A percentile compares a stretch with the other conserved stretches of the same genome.
phyloP scores from a whole-genome alignment of 92 coral and sea anemone genomes.

The Porites cylindrica region DNA sequence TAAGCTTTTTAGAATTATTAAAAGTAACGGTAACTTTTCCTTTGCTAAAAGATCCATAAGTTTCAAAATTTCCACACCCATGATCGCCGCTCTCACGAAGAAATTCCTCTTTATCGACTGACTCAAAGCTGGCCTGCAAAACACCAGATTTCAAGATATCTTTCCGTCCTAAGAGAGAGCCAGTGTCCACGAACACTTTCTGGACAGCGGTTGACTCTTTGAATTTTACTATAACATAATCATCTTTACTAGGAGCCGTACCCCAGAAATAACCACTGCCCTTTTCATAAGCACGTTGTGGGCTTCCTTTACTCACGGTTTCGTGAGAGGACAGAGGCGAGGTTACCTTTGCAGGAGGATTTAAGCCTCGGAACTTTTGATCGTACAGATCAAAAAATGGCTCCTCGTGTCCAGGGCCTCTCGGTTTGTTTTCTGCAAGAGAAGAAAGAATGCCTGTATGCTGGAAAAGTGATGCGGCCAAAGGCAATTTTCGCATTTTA shows the following conservation, averaged over 20 bases:
- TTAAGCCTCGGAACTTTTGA: neutral
- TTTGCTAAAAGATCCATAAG: conserved; percentile 30
- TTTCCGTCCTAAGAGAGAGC: neutral
- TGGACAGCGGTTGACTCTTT: neutral
- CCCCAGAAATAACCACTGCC: neutral
- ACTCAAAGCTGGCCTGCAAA: conserved; percentile 28
- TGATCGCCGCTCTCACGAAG: neutral
- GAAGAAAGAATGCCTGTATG: neutral
- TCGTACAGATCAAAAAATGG: neutral
- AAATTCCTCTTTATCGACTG: neutral
- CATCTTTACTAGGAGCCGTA: neutral
- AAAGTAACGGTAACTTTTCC: conserved; percentile 1
- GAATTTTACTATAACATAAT: conserved; percentile 1
- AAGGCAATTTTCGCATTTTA: no score
- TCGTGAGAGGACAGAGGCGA: neutral
- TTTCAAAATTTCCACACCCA: conserved; percentile 42
- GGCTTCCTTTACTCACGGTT: neutral
- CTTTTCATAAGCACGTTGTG: neutral
- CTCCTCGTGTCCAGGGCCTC: neutral
- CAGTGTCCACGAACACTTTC: conserved; percentile 33
- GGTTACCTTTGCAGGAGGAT: neutral
- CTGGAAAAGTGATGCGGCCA: neutral
- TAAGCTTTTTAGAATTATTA: neutral
- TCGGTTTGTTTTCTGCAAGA: neutral
- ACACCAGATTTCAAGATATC: conserved; percentile 20